Evolutionary conservation across 2,888 invertebrate species (phyloP), one percentile per base, ranked within the genome.

Genomic region (Ptychoptera albimana): DNA sequence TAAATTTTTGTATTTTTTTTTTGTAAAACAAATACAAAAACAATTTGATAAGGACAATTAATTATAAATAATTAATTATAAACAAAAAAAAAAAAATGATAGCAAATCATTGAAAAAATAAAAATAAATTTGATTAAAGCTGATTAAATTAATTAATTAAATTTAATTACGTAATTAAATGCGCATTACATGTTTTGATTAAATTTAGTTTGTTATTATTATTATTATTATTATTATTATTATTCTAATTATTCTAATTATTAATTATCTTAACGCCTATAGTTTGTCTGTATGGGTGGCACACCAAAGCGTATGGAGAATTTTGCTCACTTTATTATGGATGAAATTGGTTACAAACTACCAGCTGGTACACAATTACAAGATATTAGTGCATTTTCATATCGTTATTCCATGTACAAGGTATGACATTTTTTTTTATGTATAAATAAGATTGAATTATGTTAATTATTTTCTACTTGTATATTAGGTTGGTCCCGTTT

Each of bases 231-330:
- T 37, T 16, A 16, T 35, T 35, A 4, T 14, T 37, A 39, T 2
- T 23, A 3, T 29, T 23, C 9, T 23, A 37, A 12, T 12, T 35
- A 35, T 9, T 8, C 7, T 40, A 46, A 45, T 39, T 13, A 36
- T 37, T 16, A 37, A 4, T 29, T 15, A 15, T 23, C 7, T 41
- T 35, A 39, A 14, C 36, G 13, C 31, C 51, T 52, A 48, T 68
- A 93, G 92, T 96, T 92, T 67, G 89, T 96, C 34, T 92, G 92
- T 64, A 89, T 94, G 84, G 94, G 94, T 38, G 94, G 94, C 12
- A 92, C 93, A 15, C 89, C 92, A 11, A 85, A 84, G 59, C 76
- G 94, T 44, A 92, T 94, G 92, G 84, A 91, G 64, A 77, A 78
- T 59, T 93, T 94, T 64, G 93, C 94, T 30, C 76, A 85, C 63